phyloP scores from a whole-genome alignment of 2,113 vertebrate genomes.

The Rostratula benghalensis region DNA sequence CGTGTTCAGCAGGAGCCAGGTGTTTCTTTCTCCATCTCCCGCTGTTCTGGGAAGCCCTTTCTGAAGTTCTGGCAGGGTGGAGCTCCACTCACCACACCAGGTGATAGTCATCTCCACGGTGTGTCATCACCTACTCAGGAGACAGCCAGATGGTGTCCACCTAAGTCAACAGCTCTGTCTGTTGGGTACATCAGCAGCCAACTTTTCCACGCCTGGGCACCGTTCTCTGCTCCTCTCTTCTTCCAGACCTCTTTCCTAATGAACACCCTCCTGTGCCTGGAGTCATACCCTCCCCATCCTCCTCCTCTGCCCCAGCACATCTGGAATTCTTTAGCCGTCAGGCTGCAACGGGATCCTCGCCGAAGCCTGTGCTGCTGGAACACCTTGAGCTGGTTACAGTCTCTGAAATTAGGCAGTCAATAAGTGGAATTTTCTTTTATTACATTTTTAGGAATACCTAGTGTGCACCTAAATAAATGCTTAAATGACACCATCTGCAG shows the following conservation, averaged over 20 bases:
- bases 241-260: neutral
- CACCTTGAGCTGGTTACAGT: conserved; percentile 48
- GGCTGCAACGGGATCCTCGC: neutral
- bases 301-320: neutral
- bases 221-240: fast-evolving
- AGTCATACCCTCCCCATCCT: neutral
- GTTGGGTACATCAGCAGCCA: neutral
- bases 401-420: conserved; percentile 20
- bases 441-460: neutral
- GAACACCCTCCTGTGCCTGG: neutral
- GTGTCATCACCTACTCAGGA: neutral
- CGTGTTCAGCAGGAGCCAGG: neutral
- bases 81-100: neutral
- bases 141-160: fast-evolving
- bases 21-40: neutral
- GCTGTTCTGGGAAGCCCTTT: neutral
- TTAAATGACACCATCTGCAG: neutral
- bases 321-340: neutral
- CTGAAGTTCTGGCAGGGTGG: neutral
- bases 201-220: neutral
- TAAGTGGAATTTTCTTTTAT: conserved; percentile 18
- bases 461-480: neutral
- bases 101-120: neutral
- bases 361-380: neutral
- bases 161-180: neutral